phyloP scores from a whole-genome alignment of 2,797 vertebrate genomes.

The Distichodus sexfasciatus region DNA sequence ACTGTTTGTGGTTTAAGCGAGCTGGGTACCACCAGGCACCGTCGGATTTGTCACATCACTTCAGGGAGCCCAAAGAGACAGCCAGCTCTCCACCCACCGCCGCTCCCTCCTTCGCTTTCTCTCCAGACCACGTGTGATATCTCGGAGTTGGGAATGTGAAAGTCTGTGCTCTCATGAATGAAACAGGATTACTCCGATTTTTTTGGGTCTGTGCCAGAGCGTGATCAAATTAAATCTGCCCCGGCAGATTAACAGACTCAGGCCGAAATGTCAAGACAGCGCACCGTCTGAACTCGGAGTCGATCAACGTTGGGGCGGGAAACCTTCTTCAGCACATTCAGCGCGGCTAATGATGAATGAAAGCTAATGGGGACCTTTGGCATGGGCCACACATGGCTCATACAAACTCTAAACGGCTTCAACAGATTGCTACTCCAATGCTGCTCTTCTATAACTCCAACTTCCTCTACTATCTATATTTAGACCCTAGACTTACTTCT shows the following conservation, averaged over 20 bases:
- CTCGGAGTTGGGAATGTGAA: slow-evolving; percentile 11
- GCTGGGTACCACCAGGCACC: slow-evolving; percentile 32
- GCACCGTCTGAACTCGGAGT: not conserved
- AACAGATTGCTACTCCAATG: too few relatives aligned
- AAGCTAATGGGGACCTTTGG: too few relatives aligned
- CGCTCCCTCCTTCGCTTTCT: not conserved
- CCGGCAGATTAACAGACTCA: not conserved
- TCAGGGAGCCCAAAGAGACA: slow-evolving; percentile 1
- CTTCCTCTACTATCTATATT: too few relatives aligned
- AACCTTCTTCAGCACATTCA: not conserved
- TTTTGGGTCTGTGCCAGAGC: slow-evolving; percentile 13
- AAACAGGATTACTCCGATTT: slow-evolving; percentile 65
- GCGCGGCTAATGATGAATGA: too few relatives aligned
- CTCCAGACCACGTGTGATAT: slow-evolving; percentile 18
- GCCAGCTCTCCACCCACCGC: not conserved
- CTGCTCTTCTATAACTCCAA: too few relatives aligned
- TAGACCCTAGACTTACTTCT: too few relatives aligned
- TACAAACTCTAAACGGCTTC: too few relatives aligned
- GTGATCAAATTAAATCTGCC: slow-evolving; percentile 47
- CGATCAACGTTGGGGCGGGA: not conserved
- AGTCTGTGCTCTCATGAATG: slow-evolving; percentile 65
- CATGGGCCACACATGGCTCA: too few relatives aligned
- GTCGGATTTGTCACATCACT: slow-evolving; percentile 8
- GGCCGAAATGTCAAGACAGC: not conserved
- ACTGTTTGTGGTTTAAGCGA: slow-evolving; percentile 21